Percentiles rank a stretch among this genome's conserved stretches.
Conservation (phyloP, 2,113 vertebrate genomes). For the Tetrax tetrax region DNA sequence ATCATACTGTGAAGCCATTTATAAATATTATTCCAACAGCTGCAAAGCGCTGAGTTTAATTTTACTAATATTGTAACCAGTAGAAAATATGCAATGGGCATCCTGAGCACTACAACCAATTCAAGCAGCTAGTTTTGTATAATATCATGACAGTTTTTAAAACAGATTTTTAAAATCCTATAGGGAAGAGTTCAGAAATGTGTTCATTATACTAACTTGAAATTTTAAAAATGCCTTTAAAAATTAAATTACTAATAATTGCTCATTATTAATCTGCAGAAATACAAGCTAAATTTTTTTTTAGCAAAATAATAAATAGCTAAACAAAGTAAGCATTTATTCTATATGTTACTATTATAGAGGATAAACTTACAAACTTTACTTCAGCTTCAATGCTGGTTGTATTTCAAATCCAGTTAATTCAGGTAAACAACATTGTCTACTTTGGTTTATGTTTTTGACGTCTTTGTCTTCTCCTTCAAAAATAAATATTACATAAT, state of each 20-base stretch:
- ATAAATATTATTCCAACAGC: not conserved
- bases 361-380: not conserved
- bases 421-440: not conserved
- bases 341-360: not conserved
- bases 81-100: not conserved
- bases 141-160: not conserved
- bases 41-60: not conserved
- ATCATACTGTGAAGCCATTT: not conserved
- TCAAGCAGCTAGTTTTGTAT: not conserved
- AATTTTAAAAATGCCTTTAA: not conserved
- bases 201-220: not conserved
- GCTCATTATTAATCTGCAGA: not conserved
- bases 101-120: not conserved
- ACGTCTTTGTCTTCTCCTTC: not conserved
- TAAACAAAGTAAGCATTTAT: not conserved
- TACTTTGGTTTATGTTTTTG: not conserved
- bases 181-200: not conserved
- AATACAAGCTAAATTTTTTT: not conserved
- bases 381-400: not conserved
- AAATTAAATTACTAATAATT: not conserved
- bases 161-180: not conserved
- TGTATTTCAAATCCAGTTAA: not conserved
- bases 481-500: not conserved
- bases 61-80: not conserved
- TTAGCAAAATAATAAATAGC: not conserved